Conservation (phyloP, 2,113 vertebrate genomes). For the Patagioenas fasciata region DNA sequence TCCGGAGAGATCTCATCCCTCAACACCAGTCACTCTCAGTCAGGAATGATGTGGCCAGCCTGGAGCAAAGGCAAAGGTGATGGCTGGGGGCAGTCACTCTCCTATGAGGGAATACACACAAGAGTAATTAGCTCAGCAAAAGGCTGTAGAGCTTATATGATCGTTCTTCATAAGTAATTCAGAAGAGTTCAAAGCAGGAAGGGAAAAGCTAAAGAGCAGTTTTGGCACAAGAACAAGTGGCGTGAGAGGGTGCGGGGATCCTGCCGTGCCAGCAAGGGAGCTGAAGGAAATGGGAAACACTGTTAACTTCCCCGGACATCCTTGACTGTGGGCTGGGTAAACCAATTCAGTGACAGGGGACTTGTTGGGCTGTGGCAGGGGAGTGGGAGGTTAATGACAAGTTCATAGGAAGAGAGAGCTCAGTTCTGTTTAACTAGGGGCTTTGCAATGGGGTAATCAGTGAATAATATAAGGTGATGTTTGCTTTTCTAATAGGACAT, state of each 20-base stretch:
- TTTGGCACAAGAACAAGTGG: slow-evolving; percentile 18
- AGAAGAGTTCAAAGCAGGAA: slow-evolving; percentile 42
- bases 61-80: slow-evolving; percentile 5
- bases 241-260: background rate
- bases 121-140: slow-evolving; percentile 40
- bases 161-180: slow-evolving; percentile 47
- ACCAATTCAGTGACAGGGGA: background rate
- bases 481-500: background rate
- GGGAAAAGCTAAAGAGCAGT: slow-evolving; percentile 42
- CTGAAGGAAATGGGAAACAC: background rate
- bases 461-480: background rate
- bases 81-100: background rate
- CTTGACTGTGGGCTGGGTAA: background rate
- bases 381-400: background rate
- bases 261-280: background rate
- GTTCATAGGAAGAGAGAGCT: background rate
- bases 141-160: slow-evolving; percentile 5
- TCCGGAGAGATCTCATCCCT: background rate
- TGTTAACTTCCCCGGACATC: background rate
- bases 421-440: background rate
- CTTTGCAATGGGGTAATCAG: background rate
- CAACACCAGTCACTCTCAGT: background rate
- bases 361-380: background rate
- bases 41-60: background rate
- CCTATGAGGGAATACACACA: background rate